Percentiles rank a stretch among this genome's conserved stretches.
Evolutionary conservation across 2,888 invertebrate genomes (phyloP).

Genomic region (Sarcophaga subvicina): DNA sequence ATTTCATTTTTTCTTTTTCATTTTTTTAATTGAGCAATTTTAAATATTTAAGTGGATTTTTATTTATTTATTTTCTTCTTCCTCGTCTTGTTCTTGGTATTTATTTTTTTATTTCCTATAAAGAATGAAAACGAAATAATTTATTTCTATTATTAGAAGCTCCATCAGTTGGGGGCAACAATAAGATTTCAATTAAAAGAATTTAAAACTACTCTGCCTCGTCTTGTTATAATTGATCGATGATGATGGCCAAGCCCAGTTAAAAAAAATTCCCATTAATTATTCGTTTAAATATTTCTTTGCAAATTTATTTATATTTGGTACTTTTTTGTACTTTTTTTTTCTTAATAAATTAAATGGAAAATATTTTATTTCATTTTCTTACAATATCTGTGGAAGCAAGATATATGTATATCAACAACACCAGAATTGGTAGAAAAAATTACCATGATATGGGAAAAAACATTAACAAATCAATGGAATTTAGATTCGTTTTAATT

Average conservation of each 20-base stretch:
- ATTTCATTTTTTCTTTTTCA: constrained; percentile 8
- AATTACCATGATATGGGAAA: too few species aligned
- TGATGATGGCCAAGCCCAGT: background rate
- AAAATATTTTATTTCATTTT: background rate
- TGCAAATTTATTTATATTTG: background rate
- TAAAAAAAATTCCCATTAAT: background rate
- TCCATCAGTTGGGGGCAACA: background rate
- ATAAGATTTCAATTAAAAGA: constrained; percentile 44
- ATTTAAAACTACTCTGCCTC: constrained; percentile 15
- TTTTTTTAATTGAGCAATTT: constrained; percentile 46
- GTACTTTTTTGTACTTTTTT: background rate
- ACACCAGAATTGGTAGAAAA: too few species aligned
- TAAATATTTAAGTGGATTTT: constrained; percentile 49
- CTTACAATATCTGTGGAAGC: too few species aligned
- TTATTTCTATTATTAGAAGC: constrained; percentile 32
- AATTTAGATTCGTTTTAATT: too few species aligned
- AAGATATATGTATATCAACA: too few species aligned
- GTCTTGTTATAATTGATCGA: background rate
- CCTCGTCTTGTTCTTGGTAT: background rate
- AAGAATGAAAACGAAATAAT: constrained; percentile 7
- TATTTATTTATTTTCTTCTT: constrained; percentile 9
- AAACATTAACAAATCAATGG: too few species aligned
- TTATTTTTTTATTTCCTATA: too few species aligned
- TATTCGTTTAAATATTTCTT: too few species aligned
- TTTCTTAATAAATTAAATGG: background rate